These are phyloP conservation scores for Apocrypta bakeri DNA, from an alignment of 1,140 invertebrate genomes.

Conservation along the genomic window DNA sequence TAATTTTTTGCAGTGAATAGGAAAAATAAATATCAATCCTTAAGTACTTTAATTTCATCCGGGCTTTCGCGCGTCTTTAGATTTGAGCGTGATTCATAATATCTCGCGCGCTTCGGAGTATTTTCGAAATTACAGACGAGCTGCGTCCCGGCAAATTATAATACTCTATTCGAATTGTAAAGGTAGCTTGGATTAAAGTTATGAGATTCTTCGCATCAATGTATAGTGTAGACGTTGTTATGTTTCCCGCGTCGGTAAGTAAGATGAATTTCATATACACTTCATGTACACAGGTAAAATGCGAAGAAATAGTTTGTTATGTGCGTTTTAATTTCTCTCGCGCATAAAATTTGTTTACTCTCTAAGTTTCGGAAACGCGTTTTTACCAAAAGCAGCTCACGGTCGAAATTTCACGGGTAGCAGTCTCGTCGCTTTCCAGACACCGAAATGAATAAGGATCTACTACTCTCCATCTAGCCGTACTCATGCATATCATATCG, in stretches of 20 bases:
- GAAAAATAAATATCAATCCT: background rate
- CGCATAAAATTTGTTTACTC: background rate
- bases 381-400: background rate
- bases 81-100: constrained; percentile 18
- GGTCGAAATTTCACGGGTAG: background rate
- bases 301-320: too few relatives aligned
- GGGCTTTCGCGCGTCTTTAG: background rate
- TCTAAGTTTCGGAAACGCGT: background rate
- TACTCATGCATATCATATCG: background rate
- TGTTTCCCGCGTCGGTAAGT: too few relatives aligned
- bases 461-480: background rate
- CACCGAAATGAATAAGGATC: background rate
- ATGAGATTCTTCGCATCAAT: background rate
- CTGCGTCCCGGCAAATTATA: background rate
- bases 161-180: background rate
- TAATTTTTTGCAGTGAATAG: background rate
- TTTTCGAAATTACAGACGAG: background rate
- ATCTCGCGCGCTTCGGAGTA: background rate
- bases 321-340: background rate
- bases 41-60: background rate
- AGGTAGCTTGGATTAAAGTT: background rate
- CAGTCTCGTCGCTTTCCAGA: background rate
- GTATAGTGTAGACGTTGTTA: too few relatives aligned
- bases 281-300: too few relatives aligned
- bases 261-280: too few relatives aligned